Conservation (phyloP, 2,797 vertebrate genomes). For the Apogon hyalosoma region DNA sequence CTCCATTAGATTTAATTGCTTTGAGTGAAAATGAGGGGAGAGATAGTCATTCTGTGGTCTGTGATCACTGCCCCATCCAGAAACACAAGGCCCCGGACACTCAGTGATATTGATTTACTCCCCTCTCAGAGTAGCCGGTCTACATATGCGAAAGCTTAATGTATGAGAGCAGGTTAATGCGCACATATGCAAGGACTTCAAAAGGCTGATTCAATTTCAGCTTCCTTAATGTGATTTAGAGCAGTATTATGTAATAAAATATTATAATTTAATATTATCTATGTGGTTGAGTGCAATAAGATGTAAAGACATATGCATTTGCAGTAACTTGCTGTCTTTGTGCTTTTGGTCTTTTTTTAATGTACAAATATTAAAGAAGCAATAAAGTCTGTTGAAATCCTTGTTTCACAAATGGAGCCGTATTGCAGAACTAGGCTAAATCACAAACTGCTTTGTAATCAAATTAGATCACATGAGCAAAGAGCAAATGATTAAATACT, state of each 20-base stretch:
- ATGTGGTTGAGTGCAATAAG: constrained; percentile 23
- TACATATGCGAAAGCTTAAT: constrained; percentile 54
- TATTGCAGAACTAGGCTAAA: neutral
- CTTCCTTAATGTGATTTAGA: constrained; percentile 45
- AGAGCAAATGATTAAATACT: neutral
- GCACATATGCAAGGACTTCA: constrained; percentile 51
- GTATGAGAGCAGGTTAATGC: constrained; percentile 24
- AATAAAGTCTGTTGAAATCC: too few species aligned
- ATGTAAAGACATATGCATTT: neutral
- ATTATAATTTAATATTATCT: constrained; percentile 27
- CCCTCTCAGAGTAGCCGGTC: constrained; percentile 47
- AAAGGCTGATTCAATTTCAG: constrained; percentile 54
- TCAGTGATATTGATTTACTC: constrained; percentile 63
- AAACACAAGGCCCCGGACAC: constrained; percentile 53
- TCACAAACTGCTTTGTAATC: neutral
- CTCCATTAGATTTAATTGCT: constrained; percentile 36
- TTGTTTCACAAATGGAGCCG: too few species aligned
- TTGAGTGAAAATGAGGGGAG: constrained; percentile 28
- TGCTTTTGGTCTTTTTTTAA: constrained; percentile 3
- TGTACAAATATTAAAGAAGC: neutral
- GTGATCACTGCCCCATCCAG: constrained; percentile 45
- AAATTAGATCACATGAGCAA: neutral
- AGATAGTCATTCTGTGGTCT: constrained; percentile 30
- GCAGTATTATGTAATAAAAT: constrained; percentile 32
- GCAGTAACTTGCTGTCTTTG: neutral